These are phyloP conservation scores for Lasioglossum leucozonium DNA, from an alignment of 2,888 invertebrate genomes.

Conservation along the genomic window DNA sequence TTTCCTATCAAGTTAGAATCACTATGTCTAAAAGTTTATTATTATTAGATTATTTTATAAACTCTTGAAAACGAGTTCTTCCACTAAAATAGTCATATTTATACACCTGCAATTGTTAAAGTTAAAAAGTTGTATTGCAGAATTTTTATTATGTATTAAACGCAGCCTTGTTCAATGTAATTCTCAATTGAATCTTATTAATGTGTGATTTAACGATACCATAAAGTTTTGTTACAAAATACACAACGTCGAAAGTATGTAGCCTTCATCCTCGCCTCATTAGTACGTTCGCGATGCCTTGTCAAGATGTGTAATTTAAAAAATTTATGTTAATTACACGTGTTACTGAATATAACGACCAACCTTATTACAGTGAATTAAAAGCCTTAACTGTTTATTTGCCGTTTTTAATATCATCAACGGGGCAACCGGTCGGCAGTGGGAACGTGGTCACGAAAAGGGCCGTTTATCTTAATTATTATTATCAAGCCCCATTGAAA, in stretches of 20 bases:
- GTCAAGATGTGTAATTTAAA: background rate
- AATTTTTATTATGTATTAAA: too few relatives aligned
- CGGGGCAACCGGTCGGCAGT: background rate
- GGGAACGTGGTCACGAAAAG: background rate
- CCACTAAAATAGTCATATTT: background rate
- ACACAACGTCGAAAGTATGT: background rate
- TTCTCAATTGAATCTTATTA: background rate
- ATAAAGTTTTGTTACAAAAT: background rate
- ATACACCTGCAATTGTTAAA: background rate
- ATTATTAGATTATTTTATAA: background rate
- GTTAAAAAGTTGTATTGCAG: background rate
- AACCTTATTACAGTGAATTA: background rate
- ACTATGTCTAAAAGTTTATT: background rate
- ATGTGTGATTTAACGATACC: background rate
- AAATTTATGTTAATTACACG: slow-evolving; percentile 1
- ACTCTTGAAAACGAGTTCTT: background rate
- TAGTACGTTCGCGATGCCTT: background rate
- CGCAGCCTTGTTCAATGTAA: background rate
- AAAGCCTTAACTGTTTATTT: background rate
- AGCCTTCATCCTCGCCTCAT: background rate
- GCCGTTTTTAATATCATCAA: background rate
- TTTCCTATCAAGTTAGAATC: too few relatives aligned
- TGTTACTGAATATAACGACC: background rate
- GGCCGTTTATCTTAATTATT: background rate
- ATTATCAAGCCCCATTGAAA: background rate